Evolutionary conservation across 2,888 invertebrate genomes (phyloP).

Genomic region (Cataglyphis rosenhaueri): DNA sequence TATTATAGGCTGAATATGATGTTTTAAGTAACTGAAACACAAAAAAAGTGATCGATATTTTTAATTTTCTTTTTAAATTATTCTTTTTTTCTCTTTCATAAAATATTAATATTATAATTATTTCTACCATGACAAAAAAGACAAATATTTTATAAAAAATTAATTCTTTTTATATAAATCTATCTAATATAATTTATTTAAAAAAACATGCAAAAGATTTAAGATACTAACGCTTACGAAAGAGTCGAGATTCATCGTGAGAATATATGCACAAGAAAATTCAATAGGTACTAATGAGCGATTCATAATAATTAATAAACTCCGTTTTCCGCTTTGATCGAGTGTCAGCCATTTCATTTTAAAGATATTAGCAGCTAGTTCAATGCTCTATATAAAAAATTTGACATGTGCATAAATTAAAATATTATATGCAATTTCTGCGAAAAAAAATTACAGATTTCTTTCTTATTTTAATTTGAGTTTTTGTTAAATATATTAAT

Average conservation of each 20-base stretch:
- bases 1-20: conserved; percentile 38
- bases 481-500: not conserved
- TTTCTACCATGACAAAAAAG: not conserved
- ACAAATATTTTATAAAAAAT: not conserved
- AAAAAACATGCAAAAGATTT: not conserved
- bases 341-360: conserved; percentile 6
- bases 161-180: not conserved
- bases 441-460: not conserved
- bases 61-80: not conserved
- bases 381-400: conserved; percentile 20
- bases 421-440: not conserved
- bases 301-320: conserved; percentile 33
- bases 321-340: not conserved
- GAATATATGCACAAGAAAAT: conserved; percentile 19
- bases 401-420: not conserved
- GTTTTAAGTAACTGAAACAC: conserved; percentile 42
- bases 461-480: not conserved
- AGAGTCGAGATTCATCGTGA: conserved; percentile 34
- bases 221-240: conserved; percentile 46
- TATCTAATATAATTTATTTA: not conserved
- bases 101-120: not conserved
- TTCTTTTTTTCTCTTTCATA: not conserved
- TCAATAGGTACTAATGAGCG: conserved; percentile 22
- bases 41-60: not conserved
- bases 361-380: not conserved